Evolutionary conservation across 2,113 vertebrate genomes (phyloP).

Genomic region (Hyperoodon ampullatus): DNA sequence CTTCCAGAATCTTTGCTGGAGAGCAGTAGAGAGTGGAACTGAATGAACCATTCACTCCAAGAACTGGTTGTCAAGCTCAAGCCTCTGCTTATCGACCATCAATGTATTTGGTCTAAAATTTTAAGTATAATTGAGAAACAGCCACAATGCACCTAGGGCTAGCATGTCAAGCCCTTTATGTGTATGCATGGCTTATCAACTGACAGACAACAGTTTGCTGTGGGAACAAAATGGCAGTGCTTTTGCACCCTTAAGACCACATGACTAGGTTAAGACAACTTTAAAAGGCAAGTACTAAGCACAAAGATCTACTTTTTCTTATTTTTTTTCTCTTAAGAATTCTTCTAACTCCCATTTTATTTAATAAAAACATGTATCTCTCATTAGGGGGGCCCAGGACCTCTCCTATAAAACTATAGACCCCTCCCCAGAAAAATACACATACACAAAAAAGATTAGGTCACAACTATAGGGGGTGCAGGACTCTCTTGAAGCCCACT

Average conservation of each 20-base stretch:
- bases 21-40: background rate
- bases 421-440: background rate
- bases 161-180: background rate
- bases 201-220: background rate
- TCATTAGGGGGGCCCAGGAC: background rate
- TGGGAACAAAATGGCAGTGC: constrained; percentile 31
- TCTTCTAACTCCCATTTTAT: background rate
- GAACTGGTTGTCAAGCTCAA: background rate
- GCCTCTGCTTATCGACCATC: background rate
- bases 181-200: background rate
- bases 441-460: background rate
- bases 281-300: background rate
- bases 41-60: constrained; percentile 6
- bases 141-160: background rate
- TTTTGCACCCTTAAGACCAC: background rate
- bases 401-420: constrained; percentile 26
- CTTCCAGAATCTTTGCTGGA: background rate
- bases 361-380: constrained; percentile 16
- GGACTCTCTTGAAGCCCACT: background rate
- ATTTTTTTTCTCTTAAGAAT: background rate
- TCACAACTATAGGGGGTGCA: background rate
- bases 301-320: background rate
- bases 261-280: background rate
- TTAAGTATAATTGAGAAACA: constrained; percentile 28
- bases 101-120: background rate